phyloP scores from a whole-genome alignment of 2,797 vertebrate species.

The Anisognathus igniventris region DNA sequence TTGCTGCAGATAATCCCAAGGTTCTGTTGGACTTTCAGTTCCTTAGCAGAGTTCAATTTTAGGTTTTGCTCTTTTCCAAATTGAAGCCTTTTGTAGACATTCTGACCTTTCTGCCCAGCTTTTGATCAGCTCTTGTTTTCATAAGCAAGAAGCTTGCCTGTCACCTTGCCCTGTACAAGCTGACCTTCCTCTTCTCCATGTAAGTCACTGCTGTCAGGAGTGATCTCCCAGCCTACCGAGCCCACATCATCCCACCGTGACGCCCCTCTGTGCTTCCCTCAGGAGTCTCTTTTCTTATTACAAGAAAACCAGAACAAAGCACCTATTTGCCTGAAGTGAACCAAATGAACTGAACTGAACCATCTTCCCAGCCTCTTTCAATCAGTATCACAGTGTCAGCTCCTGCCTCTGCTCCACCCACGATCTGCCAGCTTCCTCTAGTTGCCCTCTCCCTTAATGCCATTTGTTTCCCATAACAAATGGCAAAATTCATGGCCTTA shows the following conservation, averaged over 20 bases:
- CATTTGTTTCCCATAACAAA: background rate
- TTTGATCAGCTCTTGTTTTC: background rate
- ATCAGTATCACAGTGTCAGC: background rate
- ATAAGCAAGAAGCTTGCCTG: background rate
- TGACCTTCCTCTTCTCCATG: background rate
- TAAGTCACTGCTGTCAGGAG: background rate
- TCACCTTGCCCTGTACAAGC: fast-evolving
- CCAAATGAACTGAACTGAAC: background rate
- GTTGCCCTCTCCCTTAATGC: background rate
- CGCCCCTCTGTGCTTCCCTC: background rate
- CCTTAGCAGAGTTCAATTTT: background rate
- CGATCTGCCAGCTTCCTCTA: background rate
- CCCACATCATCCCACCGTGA: background rate
- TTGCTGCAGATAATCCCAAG: background rate
- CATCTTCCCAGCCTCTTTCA: background rate
- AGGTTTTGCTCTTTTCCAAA: background rate
- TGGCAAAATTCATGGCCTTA: background rate
- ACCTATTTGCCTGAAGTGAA: background rate
- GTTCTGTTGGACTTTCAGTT: background rate
- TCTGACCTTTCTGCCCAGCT: background rate
- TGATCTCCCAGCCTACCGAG: background rate
- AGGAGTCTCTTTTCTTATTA: background rate
- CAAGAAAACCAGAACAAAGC: background rate
- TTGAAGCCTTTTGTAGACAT: background rate
- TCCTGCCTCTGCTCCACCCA: background rate